Evolutionary conservation across 2,797 vertebrate genomes (phyloP).

Genomic region (Hyperoplus lanceolatus): DNA sequence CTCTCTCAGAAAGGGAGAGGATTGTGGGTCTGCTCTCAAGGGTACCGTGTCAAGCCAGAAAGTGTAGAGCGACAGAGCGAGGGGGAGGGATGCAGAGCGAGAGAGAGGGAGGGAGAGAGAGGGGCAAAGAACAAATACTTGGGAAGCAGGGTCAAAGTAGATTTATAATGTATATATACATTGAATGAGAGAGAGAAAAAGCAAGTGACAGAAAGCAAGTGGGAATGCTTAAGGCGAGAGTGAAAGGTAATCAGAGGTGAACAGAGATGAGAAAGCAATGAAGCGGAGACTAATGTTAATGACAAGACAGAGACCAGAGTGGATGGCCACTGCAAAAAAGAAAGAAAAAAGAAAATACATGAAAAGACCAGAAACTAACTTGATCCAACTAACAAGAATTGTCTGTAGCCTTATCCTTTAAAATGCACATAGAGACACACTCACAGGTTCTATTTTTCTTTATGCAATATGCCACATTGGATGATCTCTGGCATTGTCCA

Average conservation of each 20-base stretch:
- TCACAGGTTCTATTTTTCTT: slow-evolving; percentile 12
- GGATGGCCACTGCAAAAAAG: too few species aligned
- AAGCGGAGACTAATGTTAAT: slow-evolving; percentile 63
- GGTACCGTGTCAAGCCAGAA: slow-evolving; percentile 84
- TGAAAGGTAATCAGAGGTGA: slow-evolving; percentile 51
- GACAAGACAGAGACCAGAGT: slow-evolving; percentile 34
- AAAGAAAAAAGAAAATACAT: not conserved
- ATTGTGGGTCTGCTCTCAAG: slow-evolving; percentile 82
- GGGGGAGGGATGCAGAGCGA: slow-evolving; percentile 6
- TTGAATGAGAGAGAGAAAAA: slow-evolving; percentile 27
- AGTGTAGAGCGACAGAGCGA: slow-evolving; percentile 67
- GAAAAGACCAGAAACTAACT: not conserved
- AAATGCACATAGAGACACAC: slow-evolving; percentile 9
- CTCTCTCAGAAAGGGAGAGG: slow-evolving; percentile 66
- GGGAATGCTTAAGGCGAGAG: slow-evolving; percentile 16
- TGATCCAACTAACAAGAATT: not conserved
- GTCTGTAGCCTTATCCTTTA: slow-evolving; percentile 19
- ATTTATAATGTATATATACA: slow-evolving; percentile 12
- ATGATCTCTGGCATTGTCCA: slow-evolving; percentile 46
- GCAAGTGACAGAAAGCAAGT: slow-evolving; percentile 15
- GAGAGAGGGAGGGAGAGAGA: slow-evolving; percentile 1
- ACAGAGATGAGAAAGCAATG: slow-evolving; percentile 43
- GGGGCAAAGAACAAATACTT: not conserved
- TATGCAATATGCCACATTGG: slow-evolving; percentile 38
- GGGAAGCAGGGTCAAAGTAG: not conserved